Percentiles rank a stretch among this genome's conserved stretches.
phyloP scores from a whole-genome alignment of 2,888 invertebrate species.

The Ophioninae sp. region DNA sequence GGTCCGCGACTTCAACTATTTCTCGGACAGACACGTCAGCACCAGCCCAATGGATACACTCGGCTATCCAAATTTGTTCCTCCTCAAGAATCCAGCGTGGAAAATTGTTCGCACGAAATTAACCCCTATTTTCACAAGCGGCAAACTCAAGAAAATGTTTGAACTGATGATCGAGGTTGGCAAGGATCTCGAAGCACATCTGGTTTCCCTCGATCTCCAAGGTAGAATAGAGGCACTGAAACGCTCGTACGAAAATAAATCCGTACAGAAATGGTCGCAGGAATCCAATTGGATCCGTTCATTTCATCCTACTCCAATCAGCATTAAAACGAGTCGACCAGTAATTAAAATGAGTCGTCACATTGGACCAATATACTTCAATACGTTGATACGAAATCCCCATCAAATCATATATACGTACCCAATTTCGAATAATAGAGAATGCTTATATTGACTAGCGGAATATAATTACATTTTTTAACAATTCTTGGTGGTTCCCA shows the following conservation, averaged over 20 bases:
- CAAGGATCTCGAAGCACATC: conserved; percentile 66
- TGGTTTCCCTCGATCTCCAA: conserved; percentile 64
- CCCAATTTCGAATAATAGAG: too few species aligned
- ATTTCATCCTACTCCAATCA: too few species aligned
- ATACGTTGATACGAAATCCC: too few species aligned
- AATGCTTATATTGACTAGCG: too few species aligned
- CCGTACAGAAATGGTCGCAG: too few species aligned
- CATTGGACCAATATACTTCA: too few species aligned
- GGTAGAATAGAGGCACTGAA: conserved; percentile 59
- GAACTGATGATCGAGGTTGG: conserved; percentile 69
- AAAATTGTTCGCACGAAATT: conserved; percentile 79
- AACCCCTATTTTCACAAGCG: conserved; percentile 81
- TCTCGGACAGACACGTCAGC: conserved; percentile 75
- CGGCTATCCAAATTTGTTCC: conserved; percentile 80
- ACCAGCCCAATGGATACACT: conserved; percentile 78
- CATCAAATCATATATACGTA: too few species aligned
- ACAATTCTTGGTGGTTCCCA: too few species aligned
- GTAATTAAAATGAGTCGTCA: too few species aligned
- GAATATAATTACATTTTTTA: too few species aligned
- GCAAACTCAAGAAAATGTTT: conserved; percentile 74
- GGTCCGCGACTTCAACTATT: conserved; percentile 81
- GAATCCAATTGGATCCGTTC: too few species aligned
- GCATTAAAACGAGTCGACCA: too few species aligned
- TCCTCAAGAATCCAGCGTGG: conserved; percentile 81
- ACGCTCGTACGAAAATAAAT: neutral